Percentiles rank a stretch among this genome's conserved stretches.
These are phyloP conservation scores for Phenganax stokvisi DNA, from an alignment of 92 coral and sea anemone species.

Conservation along the genomic window DNA sequence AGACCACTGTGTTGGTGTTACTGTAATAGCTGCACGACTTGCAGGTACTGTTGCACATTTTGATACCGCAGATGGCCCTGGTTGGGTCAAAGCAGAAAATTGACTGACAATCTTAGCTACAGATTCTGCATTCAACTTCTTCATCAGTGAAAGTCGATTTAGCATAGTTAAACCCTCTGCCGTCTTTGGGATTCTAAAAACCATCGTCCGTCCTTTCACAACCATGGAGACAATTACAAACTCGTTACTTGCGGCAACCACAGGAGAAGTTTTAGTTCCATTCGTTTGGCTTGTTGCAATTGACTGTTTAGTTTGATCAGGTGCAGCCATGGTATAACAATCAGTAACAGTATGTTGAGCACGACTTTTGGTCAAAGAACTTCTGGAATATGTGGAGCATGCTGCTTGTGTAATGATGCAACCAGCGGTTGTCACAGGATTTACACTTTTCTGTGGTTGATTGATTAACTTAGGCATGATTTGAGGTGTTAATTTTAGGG, in stretches of 20 bases:
- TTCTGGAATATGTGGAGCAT: neutral
- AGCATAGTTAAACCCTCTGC: neutral
- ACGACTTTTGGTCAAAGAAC: neutral
- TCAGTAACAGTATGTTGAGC: neutral
- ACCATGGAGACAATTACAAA: conserved; percentile 1
- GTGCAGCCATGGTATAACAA: neutral
- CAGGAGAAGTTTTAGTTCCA: neutral
- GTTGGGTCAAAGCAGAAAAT: neutral
- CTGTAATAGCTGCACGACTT: neutral
- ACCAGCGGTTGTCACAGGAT: neutral
- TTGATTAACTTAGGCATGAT: conserved; percentile 1
- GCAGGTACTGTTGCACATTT: neutral
- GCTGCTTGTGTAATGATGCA: neutral
- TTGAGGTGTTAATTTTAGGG: neutral
- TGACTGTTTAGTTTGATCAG: neutral
- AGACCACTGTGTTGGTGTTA: neutral
- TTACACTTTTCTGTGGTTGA: neutral
- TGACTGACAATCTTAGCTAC: neutral
- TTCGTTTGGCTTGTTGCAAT: neutral
- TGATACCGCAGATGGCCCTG: neutral
- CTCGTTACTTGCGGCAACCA: neutral
- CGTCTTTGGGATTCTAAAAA: conserved; percentile 3
- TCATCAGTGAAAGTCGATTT: neutral
- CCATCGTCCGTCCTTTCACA: neutral
- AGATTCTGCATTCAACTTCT: neutral